phyloP scores from a whole-genome alignment of 2,113 vertebrate genomes.

The Diphyllodes magnificus region DNA sequence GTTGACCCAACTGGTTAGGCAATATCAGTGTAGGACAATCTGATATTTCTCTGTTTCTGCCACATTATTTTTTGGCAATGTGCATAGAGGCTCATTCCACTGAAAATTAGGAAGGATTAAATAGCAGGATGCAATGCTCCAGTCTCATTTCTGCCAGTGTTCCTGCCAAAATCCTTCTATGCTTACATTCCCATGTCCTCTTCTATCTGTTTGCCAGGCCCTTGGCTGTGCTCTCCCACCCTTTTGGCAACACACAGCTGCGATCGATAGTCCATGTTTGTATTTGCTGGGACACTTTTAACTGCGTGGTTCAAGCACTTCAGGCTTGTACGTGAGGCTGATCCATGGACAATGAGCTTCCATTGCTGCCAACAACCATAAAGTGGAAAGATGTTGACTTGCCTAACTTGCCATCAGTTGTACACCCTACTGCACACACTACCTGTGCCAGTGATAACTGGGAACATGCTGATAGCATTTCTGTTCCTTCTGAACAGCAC shows the following conservation, averaged over 20 bases:
- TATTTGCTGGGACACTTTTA: background rate
- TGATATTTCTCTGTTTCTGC: background rate
- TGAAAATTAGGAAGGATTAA: background rate
- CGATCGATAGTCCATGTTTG: accelerated
- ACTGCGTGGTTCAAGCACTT: background rate
- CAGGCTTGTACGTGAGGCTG: background rate
- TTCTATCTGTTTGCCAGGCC: background rate
- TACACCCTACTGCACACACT: accelerated
- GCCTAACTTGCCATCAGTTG: background rate
- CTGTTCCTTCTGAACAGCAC: background rate
- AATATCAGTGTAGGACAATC: background rate
- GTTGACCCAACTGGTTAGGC: background rate
- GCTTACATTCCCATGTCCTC: background rate
- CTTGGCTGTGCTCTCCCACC: background rate
- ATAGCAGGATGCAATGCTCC: background rate
- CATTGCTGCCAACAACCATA: background rate
- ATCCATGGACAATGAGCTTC: background rate
- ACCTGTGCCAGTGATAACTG: background rate
- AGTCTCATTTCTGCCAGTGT: background rate
- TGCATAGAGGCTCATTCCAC: background rate
- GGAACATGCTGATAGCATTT: background rate
- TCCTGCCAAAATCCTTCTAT: background rate
- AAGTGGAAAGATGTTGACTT: background rate
- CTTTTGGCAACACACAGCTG: background rate
- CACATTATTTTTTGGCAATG: background rate